Percentiles rank a stretch among this genome's conserved stretches.
Evolutionary conservation across 2,113 vertebrate species (phyloP).

Genomic region (Oreochromis spilurus): DNA sequence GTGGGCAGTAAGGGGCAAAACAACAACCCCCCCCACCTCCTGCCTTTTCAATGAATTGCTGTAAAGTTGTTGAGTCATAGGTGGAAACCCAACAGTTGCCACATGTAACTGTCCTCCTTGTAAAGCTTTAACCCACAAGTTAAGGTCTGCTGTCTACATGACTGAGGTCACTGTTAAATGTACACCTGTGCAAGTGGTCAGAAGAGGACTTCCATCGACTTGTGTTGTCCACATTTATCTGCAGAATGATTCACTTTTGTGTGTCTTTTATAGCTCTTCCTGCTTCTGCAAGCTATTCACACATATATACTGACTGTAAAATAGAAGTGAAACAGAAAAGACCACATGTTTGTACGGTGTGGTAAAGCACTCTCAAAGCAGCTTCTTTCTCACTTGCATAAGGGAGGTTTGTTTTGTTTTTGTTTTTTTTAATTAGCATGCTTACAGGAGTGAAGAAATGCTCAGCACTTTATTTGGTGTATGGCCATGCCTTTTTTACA

Average conservation of each 20-base stretch:
- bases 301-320: neutral
- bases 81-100: neutral
- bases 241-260: neutral
- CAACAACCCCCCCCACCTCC: accelerated
- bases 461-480: neutral
- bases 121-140: neutral
- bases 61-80: neutral
- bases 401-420: neutral
- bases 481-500: neutral
- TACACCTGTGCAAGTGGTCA: neutral
- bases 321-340: neutral
- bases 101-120: neutral
- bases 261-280: neutral
- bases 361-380: neutral
- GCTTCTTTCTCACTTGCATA: neutral
- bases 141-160: neutral
- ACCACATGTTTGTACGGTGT: neutral
- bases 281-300: neutral
- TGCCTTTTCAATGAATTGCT: neutral
- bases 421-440: neutral
- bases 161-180: neutral
- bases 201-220: neutral
- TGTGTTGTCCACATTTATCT: neutral
- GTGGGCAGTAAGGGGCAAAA: neutral
- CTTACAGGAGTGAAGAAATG: neutral